Evolutionary conservation across 2,797 vertebrate species (phyloP), one percentile per base, ranked within the genome.

Genomic region (Tapirus indicus): DNA sequence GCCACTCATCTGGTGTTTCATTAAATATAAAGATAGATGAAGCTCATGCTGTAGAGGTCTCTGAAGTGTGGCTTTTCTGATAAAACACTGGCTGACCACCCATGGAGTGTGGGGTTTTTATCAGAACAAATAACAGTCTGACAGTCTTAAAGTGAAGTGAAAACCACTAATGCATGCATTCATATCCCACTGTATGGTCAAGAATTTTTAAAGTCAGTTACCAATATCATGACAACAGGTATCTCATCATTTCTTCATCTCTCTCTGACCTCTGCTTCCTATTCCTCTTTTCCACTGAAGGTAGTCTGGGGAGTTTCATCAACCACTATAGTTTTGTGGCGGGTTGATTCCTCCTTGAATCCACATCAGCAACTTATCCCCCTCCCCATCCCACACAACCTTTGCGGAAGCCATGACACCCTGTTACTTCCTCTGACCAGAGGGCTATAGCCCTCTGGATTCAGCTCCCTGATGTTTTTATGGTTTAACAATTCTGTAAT

Each of bases 191-290:
- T 78, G 64, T 47, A 60, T n/a, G 2, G 14, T n/a, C 9, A 88
- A 89, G 13, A 52, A 83, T 89, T 93, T 88, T 86, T 72, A 84
- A 83, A 69, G 14, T 82, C 89, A 96, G 21, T 64, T 82, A 32
- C 3, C 62, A 75, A 60, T 13, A 96, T 66, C 27, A 86, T 7
- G 17, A n/a, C 11, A 94, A 2, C 44, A 88, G 25, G 4, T 44
- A 66, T 41, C n/a, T 88, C 58, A 79, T 16, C 23, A 49, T 91
- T 94, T 89, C 52, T 83, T 0, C 89, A 7, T 66, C 27, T 94
- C 3, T 75, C 4, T 95, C 23, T 35, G 25, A 83, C 14, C 7
- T 75, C 47, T 23, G 41, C 1, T 66, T 90, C 62, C 54, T 66
- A 68, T 41, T 79, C 7, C 9, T 79, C 18, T 71, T 69, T 38